A percentile compares a stretch with the other conserved stretches of the same genome.
Evolutionary conservation across 2,797 vertebrate species (phyloP).

Genomic region (Falco biarmicus): DNA sequence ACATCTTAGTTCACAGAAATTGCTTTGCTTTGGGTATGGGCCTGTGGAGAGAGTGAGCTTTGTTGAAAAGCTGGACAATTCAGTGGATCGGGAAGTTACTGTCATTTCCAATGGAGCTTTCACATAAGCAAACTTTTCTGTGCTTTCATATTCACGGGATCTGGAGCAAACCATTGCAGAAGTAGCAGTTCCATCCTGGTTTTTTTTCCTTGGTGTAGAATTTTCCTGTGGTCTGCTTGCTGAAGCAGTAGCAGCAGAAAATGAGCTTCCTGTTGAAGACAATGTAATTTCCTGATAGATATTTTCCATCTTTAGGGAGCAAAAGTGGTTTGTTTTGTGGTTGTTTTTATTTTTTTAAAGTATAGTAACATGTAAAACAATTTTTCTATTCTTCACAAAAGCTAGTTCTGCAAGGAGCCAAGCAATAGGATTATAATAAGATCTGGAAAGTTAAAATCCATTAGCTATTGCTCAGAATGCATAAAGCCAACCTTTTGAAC

Average conservation of each 20-base stretch:
- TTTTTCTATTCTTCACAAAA: not conserved
- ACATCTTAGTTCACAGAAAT: conserved; percentile 85
- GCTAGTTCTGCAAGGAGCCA: not conserved
- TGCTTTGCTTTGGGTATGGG: conserved; percentile 83
- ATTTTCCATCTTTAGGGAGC: conserved; percentile 85
- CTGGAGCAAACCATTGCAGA: conserved; percentile 46
- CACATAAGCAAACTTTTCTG: conserved; percentile 83
- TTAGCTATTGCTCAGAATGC: conserved; percentile 5
- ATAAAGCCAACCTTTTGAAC: not conserved
- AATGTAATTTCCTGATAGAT: conserved; percentile 82
- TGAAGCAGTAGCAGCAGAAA: conserved; percentile 70
- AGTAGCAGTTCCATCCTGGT: conserved; percentile 40
- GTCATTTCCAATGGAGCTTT: conserved; percentile 78
- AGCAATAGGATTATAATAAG: conserved; percentile 3
- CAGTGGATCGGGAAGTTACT: conserved; percentile 78
- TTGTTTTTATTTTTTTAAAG: not conserved
- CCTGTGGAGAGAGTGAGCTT: conserved; percentile 79
- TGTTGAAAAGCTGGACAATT: conserved; percentile 64
- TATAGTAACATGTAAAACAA: not conserved
- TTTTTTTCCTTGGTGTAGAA: conserved; percentile 54
- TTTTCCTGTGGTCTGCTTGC: conserved; percentile 70
- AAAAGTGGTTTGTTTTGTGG: conserved; percentile 35
- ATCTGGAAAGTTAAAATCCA: not conserved
- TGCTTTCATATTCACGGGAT: conserved; percentile 74
- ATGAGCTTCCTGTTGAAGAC: conserved; percentile 75